Evolutionary conservation across 2,797 vertebrate species (phyloP).

Genomic region (Argyrosomus regius): DNA sequence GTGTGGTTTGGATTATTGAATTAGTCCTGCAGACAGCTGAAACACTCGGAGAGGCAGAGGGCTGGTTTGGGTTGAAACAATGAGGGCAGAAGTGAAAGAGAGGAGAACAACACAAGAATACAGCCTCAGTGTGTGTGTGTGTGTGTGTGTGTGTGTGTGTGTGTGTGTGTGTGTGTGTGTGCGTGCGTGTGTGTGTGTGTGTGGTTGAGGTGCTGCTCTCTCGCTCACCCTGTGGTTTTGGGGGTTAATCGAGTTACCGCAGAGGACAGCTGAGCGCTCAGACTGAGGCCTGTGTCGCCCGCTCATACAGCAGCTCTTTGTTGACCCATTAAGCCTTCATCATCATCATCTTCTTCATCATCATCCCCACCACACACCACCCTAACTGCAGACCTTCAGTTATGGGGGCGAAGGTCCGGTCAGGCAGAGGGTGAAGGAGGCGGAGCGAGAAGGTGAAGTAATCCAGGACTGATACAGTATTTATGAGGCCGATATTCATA

Average conservation of each 20-base stretch:
- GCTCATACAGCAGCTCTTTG: slow-evolving; percentile 73
- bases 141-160: slow-evolving; percentile 12
- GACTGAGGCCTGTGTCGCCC: slow-evolving; percentile 58
- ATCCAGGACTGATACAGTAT: not conserved
- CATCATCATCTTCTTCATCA: slow-evolving; percentile 2
- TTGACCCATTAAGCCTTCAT: slow-evolving; percentile 36
- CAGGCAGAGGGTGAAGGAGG: slow-evolving; percentile 44
- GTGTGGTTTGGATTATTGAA: slow-evolving; percentile 46
- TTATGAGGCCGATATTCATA: not conserved
- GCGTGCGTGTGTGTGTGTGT: not conserved
- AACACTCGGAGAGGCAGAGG: slow-evolving; percentile 17
- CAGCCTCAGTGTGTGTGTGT: slow-evolving; percentile 1
- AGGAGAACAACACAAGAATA: not conserved
- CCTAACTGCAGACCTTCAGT: slow-evolving; percentile 15
- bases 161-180: slow-evolving; percentile 11
- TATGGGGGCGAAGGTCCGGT: slow-evolving; percentile 42
- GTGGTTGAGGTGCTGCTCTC: slow-evolving; percentile 6
- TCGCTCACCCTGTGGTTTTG: slow-evolving; percentile 45
- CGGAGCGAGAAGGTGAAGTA: slow-evolving; percentile 7
- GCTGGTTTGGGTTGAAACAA: slow-evolving; percentile 36
- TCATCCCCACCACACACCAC: not conserved
- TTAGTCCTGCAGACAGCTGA: slow-evolving; percentile 66
- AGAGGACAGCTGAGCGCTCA: slow-evolving; percentile 73
- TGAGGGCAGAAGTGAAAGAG: slow-evolving; percentile 1
- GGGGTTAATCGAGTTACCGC: slow-evolving; percentile 76